phyloP scores from a whole-genome alignment of 2,888 invertebrate species.

The Agriopis leucophaearia region DNA sequence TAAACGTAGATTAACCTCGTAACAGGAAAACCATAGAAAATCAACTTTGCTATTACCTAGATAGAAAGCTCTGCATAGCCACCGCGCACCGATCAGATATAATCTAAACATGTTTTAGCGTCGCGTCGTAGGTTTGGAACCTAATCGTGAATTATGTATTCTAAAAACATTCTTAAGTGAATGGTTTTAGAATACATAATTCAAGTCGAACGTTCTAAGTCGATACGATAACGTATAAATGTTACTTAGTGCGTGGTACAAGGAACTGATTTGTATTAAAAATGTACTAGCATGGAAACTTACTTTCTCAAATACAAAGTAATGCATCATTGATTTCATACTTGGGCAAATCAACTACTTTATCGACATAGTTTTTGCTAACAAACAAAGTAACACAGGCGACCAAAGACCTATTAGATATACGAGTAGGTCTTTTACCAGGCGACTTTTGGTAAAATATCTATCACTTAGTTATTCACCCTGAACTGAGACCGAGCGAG shows the following conservation, averaged over 20 bases:
- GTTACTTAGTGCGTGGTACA: not conserved
- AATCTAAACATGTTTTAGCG: not conserved
- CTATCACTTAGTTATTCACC: no score
- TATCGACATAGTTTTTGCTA: no score
- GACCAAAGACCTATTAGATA: no score
- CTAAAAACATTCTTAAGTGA: not conserved
- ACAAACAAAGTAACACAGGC: no score
- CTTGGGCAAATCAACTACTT: no score
- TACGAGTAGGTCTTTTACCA: no score
- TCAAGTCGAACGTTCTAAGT: no score
- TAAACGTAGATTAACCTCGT: not conserved
- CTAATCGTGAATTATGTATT: conserved; percentile 3
- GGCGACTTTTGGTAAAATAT: no score
- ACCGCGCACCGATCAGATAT: conserved; percentile 12
- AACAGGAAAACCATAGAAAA: conserved; percentile 27
- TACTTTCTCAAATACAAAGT: conserved; percentile 6
- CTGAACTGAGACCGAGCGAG: no score
- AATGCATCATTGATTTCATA: not conserved
- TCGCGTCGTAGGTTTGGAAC: not conserved
- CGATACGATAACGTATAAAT: not conserved
- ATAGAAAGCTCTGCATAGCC: conserved; percentile 16
- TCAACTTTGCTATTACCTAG: conserved; percentile 12
- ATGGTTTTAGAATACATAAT: no score
- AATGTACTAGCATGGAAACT: not conserved
- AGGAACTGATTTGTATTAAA: conserved; percentile 7